Conservation (phyloP, 2,113 vertebrate genomes). For the Cettia cetti region DNA sequence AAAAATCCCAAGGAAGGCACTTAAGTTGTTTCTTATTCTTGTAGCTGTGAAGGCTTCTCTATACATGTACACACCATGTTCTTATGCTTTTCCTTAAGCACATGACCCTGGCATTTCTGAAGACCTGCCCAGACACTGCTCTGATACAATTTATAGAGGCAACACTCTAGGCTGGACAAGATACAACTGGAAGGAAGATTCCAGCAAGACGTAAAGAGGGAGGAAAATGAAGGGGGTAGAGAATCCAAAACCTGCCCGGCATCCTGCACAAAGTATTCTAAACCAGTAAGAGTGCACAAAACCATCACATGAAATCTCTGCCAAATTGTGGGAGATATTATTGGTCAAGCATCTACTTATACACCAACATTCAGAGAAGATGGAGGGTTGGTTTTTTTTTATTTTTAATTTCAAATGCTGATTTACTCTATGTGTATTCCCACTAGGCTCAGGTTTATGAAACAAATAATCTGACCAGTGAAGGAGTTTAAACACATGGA, state of each 20-base stretch:
- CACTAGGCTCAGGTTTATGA: slow-evolving; percentile 23
- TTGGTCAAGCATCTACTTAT: neutral
- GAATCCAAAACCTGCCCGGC: neutral
- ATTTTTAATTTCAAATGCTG: slow-evolving; percentile 34
- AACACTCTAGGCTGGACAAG: neutral
- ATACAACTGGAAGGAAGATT: neutral
- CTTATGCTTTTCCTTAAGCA: neutral
- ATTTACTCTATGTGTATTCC: neutral
- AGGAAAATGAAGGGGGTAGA: neutral
- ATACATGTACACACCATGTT: accelerated
- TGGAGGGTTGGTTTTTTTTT: neutral
- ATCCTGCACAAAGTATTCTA: neutral
- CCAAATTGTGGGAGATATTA: neutral
- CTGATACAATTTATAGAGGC: neutral
- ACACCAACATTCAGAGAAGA: neutral
- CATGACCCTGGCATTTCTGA: neutral
- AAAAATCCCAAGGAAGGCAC: neutral
- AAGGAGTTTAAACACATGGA: slow-evolving; percentile 43
- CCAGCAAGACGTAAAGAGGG: neutral
- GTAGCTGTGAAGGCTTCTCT: neutral
- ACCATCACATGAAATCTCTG: neutral
- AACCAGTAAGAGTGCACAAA: neutral
- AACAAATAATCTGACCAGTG: slow-evolving; percentile 39
- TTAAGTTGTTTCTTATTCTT: neutral
- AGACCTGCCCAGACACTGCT: neutral